A percentile compares a stretch with the other conserved stretches of the same genome.
phyloP scores from a whole-genome alignment of 2,888 invertebrate genomes.

The Timema cristinae region DNA sequence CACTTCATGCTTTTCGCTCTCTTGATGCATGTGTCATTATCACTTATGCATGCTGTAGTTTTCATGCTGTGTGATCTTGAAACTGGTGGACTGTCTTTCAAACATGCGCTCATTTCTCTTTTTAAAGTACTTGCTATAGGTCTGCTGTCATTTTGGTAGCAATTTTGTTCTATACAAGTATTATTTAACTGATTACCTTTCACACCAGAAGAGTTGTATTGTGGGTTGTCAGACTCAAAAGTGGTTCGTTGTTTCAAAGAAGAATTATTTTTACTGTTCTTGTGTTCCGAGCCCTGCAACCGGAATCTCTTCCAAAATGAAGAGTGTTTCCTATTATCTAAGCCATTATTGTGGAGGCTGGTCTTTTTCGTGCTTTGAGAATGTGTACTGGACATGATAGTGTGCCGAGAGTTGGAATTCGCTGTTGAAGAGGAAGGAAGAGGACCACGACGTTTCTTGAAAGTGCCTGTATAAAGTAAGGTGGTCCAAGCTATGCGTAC shows the following conservation, averaged over 20 bases:
- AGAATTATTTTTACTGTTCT: not conserved
- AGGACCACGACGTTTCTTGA: conserved; percentile 25
- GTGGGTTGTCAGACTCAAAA: no score
- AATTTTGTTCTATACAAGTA: not conserved
- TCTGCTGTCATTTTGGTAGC: conserved; percentile 5
- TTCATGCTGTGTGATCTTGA: conserved; percentile 19
- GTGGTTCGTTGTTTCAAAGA: no score
- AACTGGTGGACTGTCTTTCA: conserved; percentile 7
- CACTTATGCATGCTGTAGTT: not conserved
- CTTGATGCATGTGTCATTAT: not conserved
- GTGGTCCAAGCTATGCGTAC: conserved; percentile 26
- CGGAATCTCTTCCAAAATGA: conserved; percentile 21
- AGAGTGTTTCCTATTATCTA: not conserved
- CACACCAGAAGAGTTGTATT: no score
- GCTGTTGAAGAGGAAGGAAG: conserved; percentile 21
- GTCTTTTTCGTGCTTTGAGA: conserved; percentile 16
- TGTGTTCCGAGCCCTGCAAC: conserved; percentile 6
- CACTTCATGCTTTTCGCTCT: not conserved
- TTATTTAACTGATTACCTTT: no score
- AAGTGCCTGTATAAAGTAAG: conserved; percentile 22
- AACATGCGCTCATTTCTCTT: not conserved
- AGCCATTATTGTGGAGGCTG: not conserved
- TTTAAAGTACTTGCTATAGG: not conserved
- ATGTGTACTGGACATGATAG: conserved; percentile 18
- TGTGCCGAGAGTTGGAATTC: conserved; percentile 23